Evolutionary conservation across 2,113 vertebrate species (phyloP).

Genomic region (Phaethornis superciliosus): DNA sequence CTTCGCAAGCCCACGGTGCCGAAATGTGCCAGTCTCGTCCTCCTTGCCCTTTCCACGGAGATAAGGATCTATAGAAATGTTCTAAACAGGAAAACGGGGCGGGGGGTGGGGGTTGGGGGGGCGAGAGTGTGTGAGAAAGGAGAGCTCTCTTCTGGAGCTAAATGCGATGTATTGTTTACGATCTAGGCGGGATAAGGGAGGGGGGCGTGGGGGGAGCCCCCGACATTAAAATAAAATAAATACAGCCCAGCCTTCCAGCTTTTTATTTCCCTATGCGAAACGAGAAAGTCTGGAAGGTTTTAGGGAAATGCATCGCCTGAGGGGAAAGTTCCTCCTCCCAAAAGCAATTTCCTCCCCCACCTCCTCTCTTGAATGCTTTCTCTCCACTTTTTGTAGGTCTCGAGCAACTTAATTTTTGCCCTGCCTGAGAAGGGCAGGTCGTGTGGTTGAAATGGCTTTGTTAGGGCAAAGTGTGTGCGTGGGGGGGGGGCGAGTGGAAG

Average conservation of each 20-base stretch:
- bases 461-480: conserved; percentile 41
- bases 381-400: conserved; percentile 26
- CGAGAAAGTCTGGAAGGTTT: conserved; percentile 63
- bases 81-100: conserved; percentile 41
- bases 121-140: background rate
- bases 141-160: conserved; percentile 20
- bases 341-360: conserved; percentile 58
- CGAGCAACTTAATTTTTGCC: conserved; percentile 40
- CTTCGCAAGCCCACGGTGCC: background rate
- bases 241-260: background rate
- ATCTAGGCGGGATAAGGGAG: background rate
- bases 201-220: background rate
- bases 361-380: conserved; percentile 13
- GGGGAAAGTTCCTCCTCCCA: conserved; percentile 61
- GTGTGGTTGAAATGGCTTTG: conserved; percentile 45
- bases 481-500: background rate
- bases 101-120: background rate
- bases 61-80: conserved; percentile 47
- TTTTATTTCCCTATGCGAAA: conserved; percentile 69
- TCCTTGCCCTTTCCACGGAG: conserved; percentile 27
- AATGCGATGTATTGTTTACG: conserved; percentile 36
- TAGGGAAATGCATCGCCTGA: conserved; percentile 67
- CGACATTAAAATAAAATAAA: conserved; percentile 57
- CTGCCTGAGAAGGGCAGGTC: background rate
- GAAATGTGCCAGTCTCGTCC: background rate